Percentiles rank a stretch among this genome's conserved stretches.
phyloP scores from a whole-genome alignment of 92 coral and sea anemone genomes.

The Phenganax subtilis region DNA sequence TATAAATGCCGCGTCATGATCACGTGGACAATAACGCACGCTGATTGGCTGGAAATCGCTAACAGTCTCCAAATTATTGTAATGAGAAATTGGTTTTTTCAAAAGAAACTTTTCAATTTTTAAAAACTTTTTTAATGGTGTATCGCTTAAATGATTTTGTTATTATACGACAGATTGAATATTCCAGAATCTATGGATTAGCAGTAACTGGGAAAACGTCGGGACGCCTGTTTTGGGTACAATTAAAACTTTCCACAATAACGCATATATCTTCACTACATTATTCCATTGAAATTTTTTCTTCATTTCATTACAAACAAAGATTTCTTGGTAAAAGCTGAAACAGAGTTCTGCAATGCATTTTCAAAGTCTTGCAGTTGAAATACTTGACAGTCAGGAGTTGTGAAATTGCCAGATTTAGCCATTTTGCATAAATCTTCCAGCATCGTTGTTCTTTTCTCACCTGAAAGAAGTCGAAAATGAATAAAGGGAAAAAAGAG shows the following conservation, averaged over 20 bases:
- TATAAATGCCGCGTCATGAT: constrained; percentile 21
- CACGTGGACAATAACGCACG: constrained; percentile 6
- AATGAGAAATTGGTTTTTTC: too few relatives aligned
- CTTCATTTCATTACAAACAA: neutral
- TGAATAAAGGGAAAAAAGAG: neutral
- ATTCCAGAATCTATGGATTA: too few relatives aligned
- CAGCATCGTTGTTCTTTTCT: constrained; percentile 57
- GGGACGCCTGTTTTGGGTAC: too few relatives aligned
- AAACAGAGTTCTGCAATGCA: constrained; percentile 63
- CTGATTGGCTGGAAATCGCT: constrained; percentile 4
- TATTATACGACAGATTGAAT: too few relatives aligned
- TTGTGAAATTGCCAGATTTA: constrained; percentile 49
- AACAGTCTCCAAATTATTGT: neutral
- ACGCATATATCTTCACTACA: too few relatives aligned
- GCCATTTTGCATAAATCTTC: constrained; percentile 69
- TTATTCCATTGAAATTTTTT: neutral
- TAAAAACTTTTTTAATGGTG: too few relatives aligned
- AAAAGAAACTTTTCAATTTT: too few relatives aligned
- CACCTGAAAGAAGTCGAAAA: constrained; percentile 43
- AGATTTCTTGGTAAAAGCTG: constrained; percentile 53
- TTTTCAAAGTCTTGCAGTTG: constrained; percentile 59
- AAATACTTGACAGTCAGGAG: constrained; percentile 71
- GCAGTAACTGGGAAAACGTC: too few relatives aligned
- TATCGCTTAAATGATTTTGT: too few relatives aligned
- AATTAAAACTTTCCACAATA: neutral